Conservation (phyloP, 2,113 vertebrate species). For the Micronisus gabar region DNA sequence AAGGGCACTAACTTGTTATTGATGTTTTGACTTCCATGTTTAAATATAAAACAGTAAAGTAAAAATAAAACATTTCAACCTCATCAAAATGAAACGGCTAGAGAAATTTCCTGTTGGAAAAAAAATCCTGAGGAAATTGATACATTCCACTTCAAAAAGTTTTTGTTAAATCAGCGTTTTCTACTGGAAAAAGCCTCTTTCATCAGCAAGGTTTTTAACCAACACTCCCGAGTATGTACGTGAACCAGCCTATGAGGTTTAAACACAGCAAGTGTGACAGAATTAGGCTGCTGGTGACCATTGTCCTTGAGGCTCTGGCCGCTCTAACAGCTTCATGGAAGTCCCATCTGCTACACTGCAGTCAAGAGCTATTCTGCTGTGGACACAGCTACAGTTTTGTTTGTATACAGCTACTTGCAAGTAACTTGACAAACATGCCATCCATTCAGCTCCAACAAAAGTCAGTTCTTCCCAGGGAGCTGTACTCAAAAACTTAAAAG, state of each 20-base stretch:
- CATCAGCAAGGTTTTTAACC: not conserved
- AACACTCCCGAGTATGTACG: not conserved
- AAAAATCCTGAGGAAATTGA: not conserved
- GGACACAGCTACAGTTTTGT: not conserved
- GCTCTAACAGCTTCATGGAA: not conserved
- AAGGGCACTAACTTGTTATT: not conserved
- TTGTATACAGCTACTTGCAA: not conserved
- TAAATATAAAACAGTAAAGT: not conserved
- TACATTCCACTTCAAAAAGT: not conserved
- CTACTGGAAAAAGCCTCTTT: not conserved
- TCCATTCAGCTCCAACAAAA: not conserved
- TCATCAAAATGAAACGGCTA: not conserved
- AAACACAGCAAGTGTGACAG: not conserved
- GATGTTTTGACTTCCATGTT: constrained; percentile 18
- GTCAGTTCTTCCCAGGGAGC: not conserved
- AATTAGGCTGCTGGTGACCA: not conserved
- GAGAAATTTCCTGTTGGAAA: constrained; percentile 16
- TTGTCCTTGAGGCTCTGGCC: not conserved
- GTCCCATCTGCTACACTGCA: not conserved
- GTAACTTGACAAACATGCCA: not conserved
- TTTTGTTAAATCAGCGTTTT: not conserved
- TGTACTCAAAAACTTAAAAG: not conserved
- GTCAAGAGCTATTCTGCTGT: not conserved
- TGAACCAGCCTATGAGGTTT: not conserved
- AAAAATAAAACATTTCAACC: constrained; percentile 15